phyloP scores from a whole-genome alignment of 2,113 vertebrate genomes.

The Hystrix cristata region DNA sequence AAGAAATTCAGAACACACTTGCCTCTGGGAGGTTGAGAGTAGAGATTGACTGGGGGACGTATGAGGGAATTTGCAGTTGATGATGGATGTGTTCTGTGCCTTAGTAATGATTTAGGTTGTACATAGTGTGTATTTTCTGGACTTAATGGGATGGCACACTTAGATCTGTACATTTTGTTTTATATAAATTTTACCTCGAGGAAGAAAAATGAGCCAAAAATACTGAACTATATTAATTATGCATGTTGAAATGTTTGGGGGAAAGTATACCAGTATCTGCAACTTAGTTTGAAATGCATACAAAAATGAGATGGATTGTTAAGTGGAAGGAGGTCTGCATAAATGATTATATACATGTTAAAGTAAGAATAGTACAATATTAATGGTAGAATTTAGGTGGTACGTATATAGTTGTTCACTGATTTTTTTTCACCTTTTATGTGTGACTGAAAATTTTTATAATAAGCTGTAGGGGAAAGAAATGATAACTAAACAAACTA shows the following conservation, averaged over 20 bases:
- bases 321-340: background rate
- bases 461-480: background rate
- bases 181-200: background rate
- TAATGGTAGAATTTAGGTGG: background rate
- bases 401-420: background rate
- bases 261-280: background rate
- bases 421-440: background rate
- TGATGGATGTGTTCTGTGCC: background rate
- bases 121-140: background rate
- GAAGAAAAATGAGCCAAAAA: background rate
- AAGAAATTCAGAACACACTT: background rate
- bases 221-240: background rate
- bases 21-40: background rate
- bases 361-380: background rate
- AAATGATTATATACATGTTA: background rate
- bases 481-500: background rate
- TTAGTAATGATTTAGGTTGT: background rate
- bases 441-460: background rate
- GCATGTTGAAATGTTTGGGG: background rate
- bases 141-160: background rate
- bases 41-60: background rate
- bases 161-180: background rate
- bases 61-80: background rate
- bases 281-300: background rate
- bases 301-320: background rate